Percentiles rank a stretch among this genome's conserved stretches.
phyloP scores from a whole-genome alignment of 2,888 invertebrate genomes.

The Drosophila borealis region DNA sequence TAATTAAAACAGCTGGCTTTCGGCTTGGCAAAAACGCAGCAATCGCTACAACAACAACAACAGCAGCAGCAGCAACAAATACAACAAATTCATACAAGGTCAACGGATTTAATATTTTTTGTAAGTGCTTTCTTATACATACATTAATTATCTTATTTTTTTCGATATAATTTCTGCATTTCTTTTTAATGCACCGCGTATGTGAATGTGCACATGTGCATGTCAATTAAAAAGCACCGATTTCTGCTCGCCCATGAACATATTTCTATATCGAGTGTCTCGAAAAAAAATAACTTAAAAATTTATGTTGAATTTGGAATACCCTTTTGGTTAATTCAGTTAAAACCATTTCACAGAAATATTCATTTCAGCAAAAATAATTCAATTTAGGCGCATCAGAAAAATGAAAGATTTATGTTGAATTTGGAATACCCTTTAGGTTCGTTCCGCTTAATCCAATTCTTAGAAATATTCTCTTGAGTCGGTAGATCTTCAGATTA shows the following conservation, averaged over 20 bases:
- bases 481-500: no score
- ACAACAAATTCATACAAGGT: slow-evolving; percentile 76
- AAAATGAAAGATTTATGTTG: not conserved
- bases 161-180: slow-evolving; percentile 22
- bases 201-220: slow-evolving; percentile 64
- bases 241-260: slow-evolving; percentile 44
- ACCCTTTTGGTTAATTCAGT: slow-evolving; percentile 8
- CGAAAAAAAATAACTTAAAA: not conserved
- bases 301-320: not conserved
- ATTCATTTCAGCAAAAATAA: no score
- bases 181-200: slow-evolving; percentile 37
- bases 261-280: slow-evolving; percentile 30
- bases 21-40: slow-evolving; percentile 28
- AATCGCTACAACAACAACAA: slow-evolving; percentile 37
- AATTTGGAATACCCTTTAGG: slow-evolving; percentile 17
- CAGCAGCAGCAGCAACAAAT: slow-evolving; percentile 39
- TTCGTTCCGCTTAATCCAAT: no score
- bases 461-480: no score
- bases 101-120: slow-evolving; percentile 83
- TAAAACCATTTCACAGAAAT: no score
- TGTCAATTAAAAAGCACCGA: slow-evolving; percentile 70
- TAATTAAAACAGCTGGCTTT: slow-evolving; percentile 43
- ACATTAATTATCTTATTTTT: slow-evolving; percentile 18
- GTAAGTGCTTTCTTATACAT: slow-evolving; percentile 63
- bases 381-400: no score